Percentiles rank a stretch among this genome's conserved stretches.
Conservation (phyloP, 2,113 vertebrate genomes). For the Kryptolebias marmoratus region DNA sequence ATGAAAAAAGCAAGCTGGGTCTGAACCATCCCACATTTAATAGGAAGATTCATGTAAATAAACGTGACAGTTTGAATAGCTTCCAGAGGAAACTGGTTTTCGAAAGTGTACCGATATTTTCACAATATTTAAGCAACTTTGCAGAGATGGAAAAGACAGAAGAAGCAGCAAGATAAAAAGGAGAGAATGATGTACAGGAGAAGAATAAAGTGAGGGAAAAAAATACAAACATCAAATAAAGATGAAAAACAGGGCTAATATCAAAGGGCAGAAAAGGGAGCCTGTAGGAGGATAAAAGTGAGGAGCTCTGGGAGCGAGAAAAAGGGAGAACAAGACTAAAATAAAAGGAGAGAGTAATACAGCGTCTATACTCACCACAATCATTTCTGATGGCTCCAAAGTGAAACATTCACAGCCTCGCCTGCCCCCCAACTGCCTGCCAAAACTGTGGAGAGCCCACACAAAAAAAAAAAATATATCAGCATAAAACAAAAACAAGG, state of each 20-base stretch:
- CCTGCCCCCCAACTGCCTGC: constrained; percentile 95
- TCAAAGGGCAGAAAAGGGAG: constrained; percentile 40
- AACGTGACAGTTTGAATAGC: background rate
- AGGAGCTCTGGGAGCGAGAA: background rate
- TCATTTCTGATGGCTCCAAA: constrained; percentile 98
- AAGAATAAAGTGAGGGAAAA: background rate
- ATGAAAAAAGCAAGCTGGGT: background rate
- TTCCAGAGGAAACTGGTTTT: background rate
- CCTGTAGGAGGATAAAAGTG: constrained; percentile 18
- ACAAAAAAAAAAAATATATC: constrained; percentile 20
- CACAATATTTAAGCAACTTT: background rate
- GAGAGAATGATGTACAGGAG: background rate
- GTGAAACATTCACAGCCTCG: constrained; percentile 97
- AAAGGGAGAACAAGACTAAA: constrained; percentile 18
- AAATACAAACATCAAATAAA: constrained; percentile 58
- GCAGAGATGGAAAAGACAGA: background rate
- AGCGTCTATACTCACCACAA: constrained; percentile 88
- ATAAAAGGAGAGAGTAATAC: background rate
- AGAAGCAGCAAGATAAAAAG: background rate
- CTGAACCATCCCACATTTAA: background rate
- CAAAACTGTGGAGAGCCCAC: constrained; percentile 85
- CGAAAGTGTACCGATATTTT: background rate
- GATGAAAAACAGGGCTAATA: constrained; percentile 21
- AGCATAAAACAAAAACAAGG: constrained; percentile 22
- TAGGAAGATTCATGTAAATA: background rate